phyloP scores from a whole-genome alignment of 2,888 invertebrate species.

The Cephus rjabovi region DNA sequence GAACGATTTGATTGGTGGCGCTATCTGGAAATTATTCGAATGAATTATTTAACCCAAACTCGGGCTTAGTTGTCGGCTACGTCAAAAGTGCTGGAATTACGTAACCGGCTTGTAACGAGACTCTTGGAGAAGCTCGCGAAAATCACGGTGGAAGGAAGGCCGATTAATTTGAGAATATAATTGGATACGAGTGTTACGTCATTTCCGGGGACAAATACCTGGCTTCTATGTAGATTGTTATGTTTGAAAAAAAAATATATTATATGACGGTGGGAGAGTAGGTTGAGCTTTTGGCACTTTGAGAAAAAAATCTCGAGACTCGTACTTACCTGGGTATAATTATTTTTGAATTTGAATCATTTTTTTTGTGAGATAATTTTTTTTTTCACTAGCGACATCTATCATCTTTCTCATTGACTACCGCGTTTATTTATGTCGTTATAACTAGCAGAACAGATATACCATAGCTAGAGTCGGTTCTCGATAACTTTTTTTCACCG shows the following conservation, averaged over 20 bases:
- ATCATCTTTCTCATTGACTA: too few species aligned
- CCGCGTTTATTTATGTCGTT: not conserved
- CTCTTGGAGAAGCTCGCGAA: not conserved
- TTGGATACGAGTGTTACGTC: not conserved
- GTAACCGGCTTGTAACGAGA: not conserved
- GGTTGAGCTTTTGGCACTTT: not conserved
- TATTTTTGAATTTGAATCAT: too few species aligned
- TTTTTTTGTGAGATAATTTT: too few species aligned
- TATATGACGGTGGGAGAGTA: not conserved
- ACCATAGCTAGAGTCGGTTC: not conserved
- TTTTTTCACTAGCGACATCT: too few species aligned
- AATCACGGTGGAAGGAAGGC: not conserved
- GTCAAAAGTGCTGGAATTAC: not conserved
- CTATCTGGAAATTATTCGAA: not conserved
- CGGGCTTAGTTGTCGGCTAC: not conserved
- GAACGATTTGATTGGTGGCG: not conserved
- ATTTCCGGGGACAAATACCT: not conserved
- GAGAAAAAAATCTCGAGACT: too few species aligned
- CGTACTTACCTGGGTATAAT: too few species aligned
- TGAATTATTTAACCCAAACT: not conserved
- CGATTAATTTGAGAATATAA: not conserved
- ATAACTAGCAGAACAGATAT: not conserved
- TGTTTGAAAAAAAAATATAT: not conserved
- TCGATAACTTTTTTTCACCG: not conserved
- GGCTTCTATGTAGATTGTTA: not conserved